Evolutionary conservation across 2,113 vertebrate species (phyloP), one percentile per base, ranked within the genome.

Genomic region (Hippopotamus amphibius): DNA sequence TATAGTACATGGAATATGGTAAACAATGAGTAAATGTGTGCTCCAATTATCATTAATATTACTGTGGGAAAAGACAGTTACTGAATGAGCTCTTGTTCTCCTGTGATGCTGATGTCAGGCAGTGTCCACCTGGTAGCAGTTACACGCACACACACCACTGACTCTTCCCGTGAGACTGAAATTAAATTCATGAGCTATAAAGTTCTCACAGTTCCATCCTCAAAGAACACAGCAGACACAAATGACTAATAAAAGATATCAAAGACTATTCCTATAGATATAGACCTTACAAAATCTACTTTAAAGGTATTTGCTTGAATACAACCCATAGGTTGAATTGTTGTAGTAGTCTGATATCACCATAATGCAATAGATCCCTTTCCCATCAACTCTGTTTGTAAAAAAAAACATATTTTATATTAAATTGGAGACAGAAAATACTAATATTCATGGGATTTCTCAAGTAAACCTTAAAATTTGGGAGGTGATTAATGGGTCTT

Each of bases 111-210:
- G 21, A 24, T 80, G 19, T 61, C 68, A 84, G 46, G 69, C 80
- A 84, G 50, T 77, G 41, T 88, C 26, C 7, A 85, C 6, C 8
- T 93, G 53, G 74, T 77, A 74, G 13, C n/a, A 80, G 41, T 30
- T 37, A n/a, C n/a, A 37, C 22, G 21, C 33, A 37, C 43, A 30
- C 26, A 37, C 30, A 8, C 37, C 59, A 12, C 21, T 41, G 26
- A 83, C n/a, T 85, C 16, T 83, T 77, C 7, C 57, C 71, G 4
- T 80, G 82, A 88, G 46, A n/a, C 63, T 83, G 50, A 94, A 95
- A 88, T 88, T 88, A 96, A 79, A 72, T 74, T 89, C 12, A 10
- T 50, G 22, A 82, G 90, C 50, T 94, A 81, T 76, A 15, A 88
- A 13, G 13, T 68, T 7, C 48, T 84, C 33, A 65, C 17, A 63